A percentile compares a stretch with the other conserved stretches of the same genome.
phyloP scores from a whole-genome alignment of 2,888 invertebrate species.

The Coremacera marginata region DNA sequence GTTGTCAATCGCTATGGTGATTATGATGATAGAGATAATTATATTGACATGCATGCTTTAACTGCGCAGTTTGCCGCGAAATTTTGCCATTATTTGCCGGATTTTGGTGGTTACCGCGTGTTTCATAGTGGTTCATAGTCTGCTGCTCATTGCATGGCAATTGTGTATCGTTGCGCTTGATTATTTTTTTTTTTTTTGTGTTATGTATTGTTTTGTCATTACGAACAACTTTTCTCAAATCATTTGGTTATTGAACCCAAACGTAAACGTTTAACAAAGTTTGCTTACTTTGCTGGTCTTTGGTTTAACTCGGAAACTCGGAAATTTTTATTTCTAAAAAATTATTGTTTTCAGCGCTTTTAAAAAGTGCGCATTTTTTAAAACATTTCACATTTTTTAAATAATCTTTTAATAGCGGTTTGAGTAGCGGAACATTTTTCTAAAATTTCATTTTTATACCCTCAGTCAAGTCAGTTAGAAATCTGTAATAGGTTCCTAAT shows the following conservation, averaged over 20 bases:
- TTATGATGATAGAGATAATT: background rate
- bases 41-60: background rate
- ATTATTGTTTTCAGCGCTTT: too few species aligned
- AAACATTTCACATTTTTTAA: too few species aligned
- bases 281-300: background rate
- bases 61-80: background rate
- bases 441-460: too few species aligned
- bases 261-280: background rate
- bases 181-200: background rate
- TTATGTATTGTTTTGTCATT: background rate
- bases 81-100: background rate
- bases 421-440: too few species aligned
- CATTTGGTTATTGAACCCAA: constrained; percentile 11
- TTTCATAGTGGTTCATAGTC: constrained; percentile 24
- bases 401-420: too few species aligned
- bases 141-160: constrained; percentile 28
- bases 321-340: too few species aligned
- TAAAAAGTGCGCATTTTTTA: too few species aligned
- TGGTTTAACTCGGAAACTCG: too few species aligned
- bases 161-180: constrained; percentile 27
- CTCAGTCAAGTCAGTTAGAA: too few species aligned
- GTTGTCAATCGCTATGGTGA: background rate
- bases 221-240: background rate
- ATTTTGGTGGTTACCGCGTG: background rate
- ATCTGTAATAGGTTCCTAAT: too few species aligned